These are phyloP conservation scores for Cathartes aura DNA, from an alignment of 2,113 vertebrate species.

Conservation along the genomic window DNA sequence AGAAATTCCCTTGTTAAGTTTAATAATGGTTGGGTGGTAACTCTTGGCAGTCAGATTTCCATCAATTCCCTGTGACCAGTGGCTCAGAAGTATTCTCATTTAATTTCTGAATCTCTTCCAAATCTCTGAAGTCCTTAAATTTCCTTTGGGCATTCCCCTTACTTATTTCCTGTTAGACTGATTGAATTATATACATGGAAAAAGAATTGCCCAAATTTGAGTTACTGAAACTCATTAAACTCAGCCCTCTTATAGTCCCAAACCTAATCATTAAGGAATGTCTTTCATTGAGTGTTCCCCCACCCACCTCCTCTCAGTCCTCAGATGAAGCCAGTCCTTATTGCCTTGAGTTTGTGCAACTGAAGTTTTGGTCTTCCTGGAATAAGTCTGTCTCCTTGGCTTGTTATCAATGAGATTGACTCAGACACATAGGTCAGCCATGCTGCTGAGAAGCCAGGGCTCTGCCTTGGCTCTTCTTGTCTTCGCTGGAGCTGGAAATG, in stretches of 20 bases:
- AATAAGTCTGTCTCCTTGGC: conserved; percentile 32
- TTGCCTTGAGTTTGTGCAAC: conserved; percentile 22
- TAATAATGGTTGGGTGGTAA: not conserved
- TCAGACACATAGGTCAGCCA: not conserved
- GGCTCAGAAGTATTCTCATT: not conserved
- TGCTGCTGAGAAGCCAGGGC: not conserved
- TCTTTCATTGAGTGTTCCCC: not conserved
- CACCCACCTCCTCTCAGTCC: conserved; percentile 23
- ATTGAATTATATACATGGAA: not conserved
- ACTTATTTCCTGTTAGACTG: conserved; percentile 25
- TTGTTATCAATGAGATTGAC: not conserved
- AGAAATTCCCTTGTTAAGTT: not conserved
- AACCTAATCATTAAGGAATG: conserved; percentile 60
- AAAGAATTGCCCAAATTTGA: conserved; percentile 12
- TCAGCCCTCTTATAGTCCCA: not conserved
- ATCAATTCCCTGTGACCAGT: not conserved
- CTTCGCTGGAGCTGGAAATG: not conserved
- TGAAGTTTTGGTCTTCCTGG: not conserved
- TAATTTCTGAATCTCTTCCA: conserved; percentile 21
- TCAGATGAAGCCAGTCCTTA: not conserved
- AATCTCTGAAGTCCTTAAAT: not conserved
- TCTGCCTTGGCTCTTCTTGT: not conserved
- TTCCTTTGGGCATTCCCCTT: not conserved
- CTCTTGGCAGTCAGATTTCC: not conserved
- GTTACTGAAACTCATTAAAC: conserved; percentile 38